Evolutionary conservation across 2,113 vertebrate genomes (phyloP).

Genomic region (Phyllostomus discolor): DNA sequence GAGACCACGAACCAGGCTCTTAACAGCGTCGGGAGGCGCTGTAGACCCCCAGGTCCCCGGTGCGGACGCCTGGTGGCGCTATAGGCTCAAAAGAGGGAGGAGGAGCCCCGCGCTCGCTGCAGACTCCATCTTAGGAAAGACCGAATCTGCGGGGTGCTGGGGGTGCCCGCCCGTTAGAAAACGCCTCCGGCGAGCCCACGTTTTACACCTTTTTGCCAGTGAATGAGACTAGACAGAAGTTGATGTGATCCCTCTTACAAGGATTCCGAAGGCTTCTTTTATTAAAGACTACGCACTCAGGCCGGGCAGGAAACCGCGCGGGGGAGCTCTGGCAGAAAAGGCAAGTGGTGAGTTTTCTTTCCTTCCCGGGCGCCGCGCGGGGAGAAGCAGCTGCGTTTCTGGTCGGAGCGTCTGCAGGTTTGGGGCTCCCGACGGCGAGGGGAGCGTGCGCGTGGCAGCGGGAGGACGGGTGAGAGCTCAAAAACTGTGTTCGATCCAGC

Average conservation of each 20-base stretch:
- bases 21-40: background rate
- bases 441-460: background rate
- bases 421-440: background rate
- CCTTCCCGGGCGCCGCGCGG: background rate
- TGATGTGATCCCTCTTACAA: background rate
- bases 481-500: background rate
- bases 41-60: background rate
- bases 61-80: background rate
- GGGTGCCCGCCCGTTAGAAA: background rate
- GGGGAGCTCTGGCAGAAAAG: background rate
- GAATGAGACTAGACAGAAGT: background rate
- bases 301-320: background rate
- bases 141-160: background rate
- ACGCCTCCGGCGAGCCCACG: background rate
- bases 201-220: background rate
- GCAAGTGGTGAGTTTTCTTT: background rate
- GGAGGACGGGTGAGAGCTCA: background rate
- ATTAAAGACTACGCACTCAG: background rate
- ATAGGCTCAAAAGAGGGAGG: background rate
- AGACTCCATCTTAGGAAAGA: constrained; percentile 7
- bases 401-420: background rate
- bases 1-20: background rate
- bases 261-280: background rate
- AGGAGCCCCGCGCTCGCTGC: background rate
- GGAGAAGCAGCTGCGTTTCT: background rate